Conservation (phyloP, 2,888 invertebrate genomes). For the Megamerina dolium region DNA sequence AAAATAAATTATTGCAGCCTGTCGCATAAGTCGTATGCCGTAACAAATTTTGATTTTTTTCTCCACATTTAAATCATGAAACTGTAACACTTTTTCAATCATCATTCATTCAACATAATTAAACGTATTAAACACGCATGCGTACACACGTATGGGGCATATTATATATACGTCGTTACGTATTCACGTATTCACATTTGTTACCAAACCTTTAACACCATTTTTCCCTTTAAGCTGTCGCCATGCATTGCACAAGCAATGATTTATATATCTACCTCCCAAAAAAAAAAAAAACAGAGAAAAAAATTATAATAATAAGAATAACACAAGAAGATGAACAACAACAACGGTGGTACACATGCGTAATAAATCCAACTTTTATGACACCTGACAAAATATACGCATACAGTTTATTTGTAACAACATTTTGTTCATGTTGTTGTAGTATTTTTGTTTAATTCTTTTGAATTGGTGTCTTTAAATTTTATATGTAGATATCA, state of each 20-base stretch:
- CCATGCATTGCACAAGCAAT: slow-evolving; percentile 33
- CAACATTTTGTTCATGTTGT: too few relatives aligned
- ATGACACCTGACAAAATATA: slow-evolving; percentile 47
- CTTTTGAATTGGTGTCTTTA: too few relatives aligned
- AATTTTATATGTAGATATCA: too few relatives aligned
- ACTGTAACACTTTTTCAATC: neutral
- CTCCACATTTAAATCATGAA: too few relatives aligned
- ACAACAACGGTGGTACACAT: slow-evolving; percentile 30
- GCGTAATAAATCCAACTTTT: slow-evolving; percentile 45
- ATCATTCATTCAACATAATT: slow-evolving; percentile 4
- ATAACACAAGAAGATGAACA: slow-evolving; percentile 19
- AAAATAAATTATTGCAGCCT: too few relatives aligned
- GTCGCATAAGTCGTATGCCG: too few relatives aligned
- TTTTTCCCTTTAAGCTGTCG: slow-evolving; percentile 27
- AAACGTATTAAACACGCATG: slow-evolving; percentile 12
- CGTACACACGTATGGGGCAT: neutral
- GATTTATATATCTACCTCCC: slow-evolving; percentile 34
- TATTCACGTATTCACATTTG: slow-evolving; percentile 1
- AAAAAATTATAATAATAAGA: slow-evolving; percentile 22
- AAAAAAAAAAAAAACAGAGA: slow-evolving; percentile 13
- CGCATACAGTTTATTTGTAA: slow-evolving; percentile 8
- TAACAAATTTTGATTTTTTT: too few relatives aligned
- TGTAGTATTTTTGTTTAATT: too few relatives aligned
- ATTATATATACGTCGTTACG: neutral
- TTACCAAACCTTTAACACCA: slow-evolving; percentile 8